A percentile compares a stretch with the other conserved stretches of the same genome.
phyloP scores from a whole-genome alignment of 2,797 vertebrate genomes.

The Gymnothorax javanicus region DNA sequence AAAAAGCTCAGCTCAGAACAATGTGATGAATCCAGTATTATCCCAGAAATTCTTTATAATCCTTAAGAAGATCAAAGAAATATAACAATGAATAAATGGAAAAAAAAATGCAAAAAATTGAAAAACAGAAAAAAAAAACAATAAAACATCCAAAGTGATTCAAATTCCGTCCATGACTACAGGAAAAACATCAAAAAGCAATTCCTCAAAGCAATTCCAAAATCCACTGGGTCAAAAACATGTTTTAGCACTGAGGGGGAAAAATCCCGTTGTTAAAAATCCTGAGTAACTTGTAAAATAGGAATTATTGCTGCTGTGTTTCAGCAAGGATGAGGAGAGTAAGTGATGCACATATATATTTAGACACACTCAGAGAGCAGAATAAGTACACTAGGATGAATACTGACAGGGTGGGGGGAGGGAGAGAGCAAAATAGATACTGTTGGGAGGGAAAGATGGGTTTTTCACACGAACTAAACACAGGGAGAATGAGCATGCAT shows the following conservation, averaged over 20 bases:
- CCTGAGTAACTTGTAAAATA: conserved; percentile 44
- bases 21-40: conserved; percentile 47
- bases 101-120: conserved; percentile 38
- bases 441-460: conserved; percentile 51
- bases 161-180: conserved; percentile 11
- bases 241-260: neutral
- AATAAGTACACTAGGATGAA: conserved; percentile 53
- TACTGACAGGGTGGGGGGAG: conserved; percentile 38
- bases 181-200: conserved; percentile 37
- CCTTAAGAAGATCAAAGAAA: neutral
- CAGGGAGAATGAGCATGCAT: conserved; percentile 39
- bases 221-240: conserved; percentile 2
- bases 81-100: neutral
- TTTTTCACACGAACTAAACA: conserved; percentile 55
- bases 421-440: conserved; percentile 52
- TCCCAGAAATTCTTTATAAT: conserved; percentile 37
- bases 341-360: conserved; percentile 58
- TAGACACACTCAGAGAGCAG: conserved; percentile 48
- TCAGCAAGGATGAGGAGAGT: conserved; percentile 43
- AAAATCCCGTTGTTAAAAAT: conserved; percentile 52
- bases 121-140: conserved; percentile 2
- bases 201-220: conserved; percentile 37
- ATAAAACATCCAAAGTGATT: conserved; percentile 28
- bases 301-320: conserved; percentile 42
- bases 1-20: conserved; percentile 10